phyloP scores from a whole-genome alignment of 1,140 invertebrate species.

The Drosophila ohnishii region DNA sequence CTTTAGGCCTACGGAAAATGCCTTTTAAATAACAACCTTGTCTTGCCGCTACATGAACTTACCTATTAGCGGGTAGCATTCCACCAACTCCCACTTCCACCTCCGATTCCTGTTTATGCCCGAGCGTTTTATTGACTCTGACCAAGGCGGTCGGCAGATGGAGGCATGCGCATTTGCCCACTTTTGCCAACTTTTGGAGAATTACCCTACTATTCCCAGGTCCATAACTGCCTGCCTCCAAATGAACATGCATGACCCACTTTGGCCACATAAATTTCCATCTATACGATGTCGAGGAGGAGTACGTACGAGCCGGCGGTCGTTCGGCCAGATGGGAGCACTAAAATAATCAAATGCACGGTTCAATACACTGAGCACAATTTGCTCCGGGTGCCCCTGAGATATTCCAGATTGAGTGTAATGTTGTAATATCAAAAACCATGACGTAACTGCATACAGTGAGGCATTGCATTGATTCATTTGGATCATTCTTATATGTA shows the following conservation, averaged over 20 bases:
- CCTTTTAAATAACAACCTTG: slow-evolving; percentile 57
- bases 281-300: slow-evolving; percentile 22
- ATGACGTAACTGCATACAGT: slow-evolving; percentile 21
- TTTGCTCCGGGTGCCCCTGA: slow-evolving; percentile 6
- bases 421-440: slow-evolving; percentile 6
- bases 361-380: slow-evolving; percentile 49
- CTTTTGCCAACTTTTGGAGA: slow-evolving; percentile 63
- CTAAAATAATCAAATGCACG: slow-evolving; percentile 55
- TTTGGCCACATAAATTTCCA: slow-evolving; percentile 61
- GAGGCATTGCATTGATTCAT: slow-evolving; percentile 2
- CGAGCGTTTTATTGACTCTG: slow-evolving; percentile 58
- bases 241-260: slow-evolving; percentile 66
- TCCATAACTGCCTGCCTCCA: slow-evolving; percentile 25
- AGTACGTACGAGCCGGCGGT: not conserved
- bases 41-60: slow-evolving; percentile 39
- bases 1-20: slow-evolving; percentile 34
- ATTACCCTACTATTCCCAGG: slow-evolving; percentile 39
- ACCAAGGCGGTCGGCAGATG: not conserved
- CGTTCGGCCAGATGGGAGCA: slow-evolving; percentile 26
- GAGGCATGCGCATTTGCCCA: slow-evolving; percentile 42
- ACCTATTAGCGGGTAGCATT: slow-evolving; percentile 19
- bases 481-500: not conserved
- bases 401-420: not conserved
- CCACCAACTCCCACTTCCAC: slow-evolving; percentile 5
- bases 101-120: slow-evolving; percentile 21